These are phyloP conservation scores for Heliconius melpomene DNA, from an alignment of 1,140 invertebrate genomes.

Conservation along the genomic window DNA sequence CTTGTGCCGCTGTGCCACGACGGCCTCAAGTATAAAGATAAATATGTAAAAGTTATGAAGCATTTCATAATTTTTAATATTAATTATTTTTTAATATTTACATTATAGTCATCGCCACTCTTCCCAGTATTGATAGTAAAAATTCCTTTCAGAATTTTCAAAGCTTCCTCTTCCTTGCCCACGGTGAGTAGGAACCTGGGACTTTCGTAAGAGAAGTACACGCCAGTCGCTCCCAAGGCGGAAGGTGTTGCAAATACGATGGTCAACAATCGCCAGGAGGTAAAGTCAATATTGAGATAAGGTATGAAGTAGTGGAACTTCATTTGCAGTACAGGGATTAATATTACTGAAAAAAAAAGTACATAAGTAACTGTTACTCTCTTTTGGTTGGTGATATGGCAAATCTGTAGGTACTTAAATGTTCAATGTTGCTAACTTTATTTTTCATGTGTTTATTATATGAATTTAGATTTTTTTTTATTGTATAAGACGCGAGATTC, in stretches of 20 bases:
- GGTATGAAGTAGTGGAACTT: slow-evolving; percentile 72
- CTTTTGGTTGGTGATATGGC: too few relatives aligned
- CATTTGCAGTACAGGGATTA: slow-evolving; percentile 61
- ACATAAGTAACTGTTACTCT: too few relatives aligned
- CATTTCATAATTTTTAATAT: too few relatives aligned
- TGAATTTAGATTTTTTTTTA: too few relatives aligned
- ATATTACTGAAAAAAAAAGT: slow-evolving; percentile 55
- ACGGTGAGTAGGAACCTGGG: slow-evolving; percentile 84
- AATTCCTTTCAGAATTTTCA: slow-evolving; percentile 80
- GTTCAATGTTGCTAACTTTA: too few relatives aligned
- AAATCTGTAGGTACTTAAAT: too few relatives aligned
- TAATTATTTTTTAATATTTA: slow-evolving; percentile 34
- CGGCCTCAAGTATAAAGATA: too few relatives aligned
- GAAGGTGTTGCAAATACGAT: slow-evolving; percentile 83
- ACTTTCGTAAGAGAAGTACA: slow-evolving; percentile 85
- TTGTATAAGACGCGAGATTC: too few relatives aligned
- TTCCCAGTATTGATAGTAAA: slow-evolving; percentile 81
- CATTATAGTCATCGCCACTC: slow-evolving; percentile 50
- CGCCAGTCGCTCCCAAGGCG: slow-evolving; percentile 79
- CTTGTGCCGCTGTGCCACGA: too few relatives aligned
- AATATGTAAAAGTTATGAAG: too few relatives aligned
- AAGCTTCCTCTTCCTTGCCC: slow-evolving; percentile 80
- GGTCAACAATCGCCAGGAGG: slow-evolving; percentile 86
- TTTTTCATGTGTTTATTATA: too few relatives aligned
- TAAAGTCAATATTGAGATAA: slow-evolving; percentile 72